Evolutionary conservation across 2,113 vertebrate species (phyloP).

Genomic region (Acanthochromis polyacanthus): DNA sequence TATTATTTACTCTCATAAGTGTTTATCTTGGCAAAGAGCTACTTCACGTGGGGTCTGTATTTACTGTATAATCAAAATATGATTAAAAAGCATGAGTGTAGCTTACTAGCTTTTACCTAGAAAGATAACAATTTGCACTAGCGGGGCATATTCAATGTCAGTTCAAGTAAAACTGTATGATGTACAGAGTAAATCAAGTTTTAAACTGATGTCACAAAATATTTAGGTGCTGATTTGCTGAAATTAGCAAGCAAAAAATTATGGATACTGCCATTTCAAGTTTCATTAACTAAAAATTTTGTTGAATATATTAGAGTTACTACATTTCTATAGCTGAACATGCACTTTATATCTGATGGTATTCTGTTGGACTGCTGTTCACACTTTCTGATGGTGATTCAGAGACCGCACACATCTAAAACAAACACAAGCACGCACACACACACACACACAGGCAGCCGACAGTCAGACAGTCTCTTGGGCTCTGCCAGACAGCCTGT

Average conservation of each 20-base stretch:
- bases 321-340: not conserved
- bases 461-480: not conserved
- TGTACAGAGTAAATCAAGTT: too few species aligned
- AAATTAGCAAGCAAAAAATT: too few species aligned
- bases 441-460: not conserved
- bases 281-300: not conserved
- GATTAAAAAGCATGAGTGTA: too few species aligned
- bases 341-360: not conserved
- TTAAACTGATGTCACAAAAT: not conserved
- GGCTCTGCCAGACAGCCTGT: not conserved
- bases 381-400: not conserved
- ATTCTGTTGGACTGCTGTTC: not conserved
- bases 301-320: not conserved
- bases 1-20: not conserved
- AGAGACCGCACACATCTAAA: constrained; percentile 16
- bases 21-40: too few species aligned
- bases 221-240: too few species aligned
- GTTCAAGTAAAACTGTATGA: too few species aligned
- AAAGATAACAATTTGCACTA: too few species aligned
- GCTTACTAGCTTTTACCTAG: too few species aligned
- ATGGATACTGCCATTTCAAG: too few species aligned
- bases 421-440: not conserved
- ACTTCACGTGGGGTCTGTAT: too few species aligned
- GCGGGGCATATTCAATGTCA: too few species aligned
- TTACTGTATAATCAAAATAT: too few species aligned